phyloP scores from a whole-genome alignment of 2,888 invertebrate genomes.

The Drosophila buzzatii region DNA sequence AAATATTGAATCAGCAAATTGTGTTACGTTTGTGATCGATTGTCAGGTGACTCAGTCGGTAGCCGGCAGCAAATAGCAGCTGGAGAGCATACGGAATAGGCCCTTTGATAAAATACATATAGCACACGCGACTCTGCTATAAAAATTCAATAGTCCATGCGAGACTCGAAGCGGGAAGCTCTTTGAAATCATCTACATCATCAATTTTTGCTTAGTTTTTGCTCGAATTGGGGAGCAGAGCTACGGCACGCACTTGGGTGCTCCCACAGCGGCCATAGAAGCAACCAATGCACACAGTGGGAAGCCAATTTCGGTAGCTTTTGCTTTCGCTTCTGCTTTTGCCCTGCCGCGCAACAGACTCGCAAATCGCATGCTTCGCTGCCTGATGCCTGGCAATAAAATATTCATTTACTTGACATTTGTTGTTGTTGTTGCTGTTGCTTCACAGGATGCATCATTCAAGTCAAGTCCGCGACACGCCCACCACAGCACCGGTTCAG shows the following conservation, averaged over 20 bases:
- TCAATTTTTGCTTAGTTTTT: conserved; percentile 35
- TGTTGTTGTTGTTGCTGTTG: conserved; percentile 20
- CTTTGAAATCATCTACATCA: conserved; percentile 42
- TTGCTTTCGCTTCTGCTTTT: neutral
- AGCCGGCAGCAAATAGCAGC: neutral
- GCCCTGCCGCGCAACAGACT: conserved; percentile 11
- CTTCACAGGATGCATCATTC: conserved; percentile 67
- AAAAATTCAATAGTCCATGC: conserved; percentile 38
- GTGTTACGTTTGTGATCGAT: conserved; percentile 4
- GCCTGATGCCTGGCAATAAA: conserved; percentile 60
- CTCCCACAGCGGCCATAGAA: conserved; percentile 60
- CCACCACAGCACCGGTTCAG: conserved; percentile 14
- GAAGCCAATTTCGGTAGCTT: conserved; percentile 67
- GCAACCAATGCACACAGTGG: conserved; percentile 58
- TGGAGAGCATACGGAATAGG: conserved; percentile 1
- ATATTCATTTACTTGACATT: conserved; percentile 74
- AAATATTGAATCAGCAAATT: neutral
- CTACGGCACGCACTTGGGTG: conserved; percentile 47
- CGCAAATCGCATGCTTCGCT: conserved; percentile 13
- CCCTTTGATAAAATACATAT: conserved; percentile 15
- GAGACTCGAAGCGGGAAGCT: conserved; percentile 1
- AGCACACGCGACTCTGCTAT: conserved; percentile 10
- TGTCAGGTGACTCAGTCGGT: conserved; percentile 1
- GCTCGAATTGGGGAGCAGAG: neutral
- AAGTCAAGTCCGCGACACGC: conserved; percentile 36